Conservation (phyloP, 2,113 vertebrate genomes). For the Gymnorhina tibicen region DNA sequence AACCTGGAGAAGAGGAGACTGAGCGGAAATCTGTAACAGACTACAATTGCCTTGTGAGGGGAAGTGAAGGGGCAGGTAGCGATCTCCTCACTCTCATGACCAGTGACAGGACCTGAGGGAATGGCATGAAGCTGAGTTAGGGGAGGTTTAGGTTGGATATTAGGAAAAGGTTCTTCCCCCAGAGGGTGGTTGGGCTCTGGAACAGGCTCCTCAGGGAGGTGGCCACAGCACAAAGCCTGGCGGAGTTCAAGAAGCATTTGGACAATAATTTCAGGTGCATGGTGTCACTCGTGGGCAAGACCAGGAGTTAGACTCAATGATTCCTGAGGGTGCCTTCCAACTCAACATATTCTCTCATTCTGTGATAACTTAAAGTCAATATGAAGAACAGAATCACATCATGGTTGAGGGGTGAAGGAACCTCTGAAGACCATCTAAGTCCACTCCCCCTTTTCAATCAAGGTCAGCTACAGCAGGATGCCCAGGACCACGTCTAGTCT, state of each 20-base stretch:
- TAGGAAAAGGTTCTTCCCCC: neutral
- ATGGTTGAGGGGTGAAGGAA: neutral
- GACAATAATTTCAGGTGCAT: neutral
- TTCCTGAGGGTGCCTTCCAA: neutral
- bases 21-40: neutral
- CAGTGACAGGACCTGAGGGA: neutral
- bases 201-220: neutral
- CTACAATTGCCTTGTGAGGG: neutral
- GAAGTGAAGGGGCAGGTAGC: neutral
- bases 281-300: accelerated
- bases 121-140: neutral
- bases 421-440: neutral
- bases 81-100: neutral
- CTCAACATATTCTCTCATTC: neutral
- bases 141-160: neutral
- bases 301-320: neutral
- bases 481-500: neutral
- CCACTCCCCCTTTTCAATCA: neutral
- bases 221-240: neutral
- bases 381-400: neutral
- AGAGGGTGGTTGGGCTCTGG: too few species aligned
- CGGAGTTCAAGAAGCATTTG: neutral
- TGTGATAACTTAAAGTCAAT: neutral
- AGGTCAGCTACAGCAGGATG: neutral
- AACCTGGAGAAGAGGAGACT: neutral